These are phyloP conservation scores for Hyposoter dolosus DNA, from an alignment of 2,888 invertebrate genomes.

Conservation along the genomic window DNA sequence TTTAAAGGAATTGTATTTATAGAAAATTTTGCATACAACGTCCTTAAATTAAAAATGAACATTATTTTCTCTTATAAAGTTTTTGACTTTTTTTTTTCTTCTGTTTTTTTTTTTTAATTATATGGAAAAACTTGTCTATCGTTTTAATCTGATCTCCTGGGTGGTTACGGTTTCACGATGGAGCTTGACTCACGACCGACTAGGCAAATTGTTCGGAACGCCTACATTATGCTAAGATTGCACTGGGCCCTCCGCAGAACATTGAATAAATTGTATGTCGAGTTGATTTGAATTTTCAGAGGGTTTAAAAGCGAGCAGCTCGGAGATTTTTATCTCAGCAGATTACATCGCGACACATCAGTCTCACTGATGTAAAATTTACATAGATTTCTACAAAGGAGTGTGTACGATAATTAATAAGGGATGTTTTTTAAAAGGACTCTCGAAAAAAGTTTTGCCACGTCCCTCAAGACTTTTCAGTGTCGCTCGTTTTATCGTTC, in stretches of 20 bases:
- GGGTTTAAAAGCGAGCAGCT: background rate
- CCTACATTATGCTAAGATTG: background rate
- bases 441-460: conserved; percentile 30
- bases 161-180: background rate
- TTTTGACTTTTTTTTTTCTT: too few relatives aligned
- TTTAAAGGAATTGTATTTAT: too few relatives aligned
- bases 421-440: conserved; percentile 46
- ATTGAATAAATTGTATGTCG: conserved; percentile 19
- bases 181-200: background rate
- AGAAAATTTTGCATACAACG: too few relatives aligned
- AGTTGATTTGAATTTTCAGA: conserved; percentile 26
- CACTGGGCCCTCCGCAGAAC: background rate
- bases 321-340: conserved; percentile 13
- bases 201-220: background rate
- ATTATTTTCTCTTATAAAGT: too few relatives aligned
- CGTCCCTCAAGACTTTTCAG: conserved; percentile 48
- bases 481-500: conserved; percentile 45
- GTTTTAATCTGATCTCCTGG: background rate
- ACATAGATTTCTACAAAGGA: conserved; percentile 6
- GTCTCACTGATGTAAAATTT: background rate
- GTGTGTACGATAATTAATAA: conserved; percentile 50
- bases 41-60: too few relatives aligned
- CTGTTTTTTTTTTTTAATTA: background rate
- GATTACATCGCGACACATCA: background rate
- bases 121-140: background rate